Evolutionary conservation across 2,113 vertebrate species (phyloP), one percentile per base, ranked within the genome.

Genomic region (Grus americana): DNA sequence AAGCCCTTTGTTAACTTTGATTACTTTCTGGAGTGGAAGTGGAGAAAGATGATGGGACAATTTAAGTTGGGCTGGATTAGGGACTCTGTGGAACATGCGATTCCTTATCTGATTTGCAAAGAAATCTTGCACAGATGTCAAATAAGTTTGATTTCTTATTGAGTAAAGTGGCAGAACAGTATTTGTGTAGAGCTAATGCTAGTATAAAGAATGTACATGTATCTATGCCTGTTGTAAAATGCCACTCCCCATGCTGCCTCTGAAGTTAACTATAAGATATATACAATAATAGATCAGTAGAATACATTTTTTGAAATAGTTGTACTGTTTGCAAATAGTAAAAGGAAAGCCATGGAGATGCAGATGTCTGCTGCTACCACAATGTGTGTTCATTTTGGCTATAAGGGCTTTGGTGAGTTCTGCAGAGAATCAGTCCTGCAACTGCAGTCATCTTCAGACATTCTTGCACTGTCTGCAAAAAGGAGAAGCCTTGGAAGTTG

Each of bases 31-130:
- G 34, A 62, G 14, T 54, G 21, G 23, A 90, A 80, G 24, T 57
- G 22, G 36, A 86, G 44, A 86, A 90, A 57, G 54, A 15, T 83
- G 38, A 49, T 81, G 17, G 66, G 15, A 57, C 62, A 54, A 6
- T 75, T 65, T 30, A 88, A 79, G 34, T n/a, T 61, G 24, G 8
- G 6, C 15, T 85, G 66, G 49, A 62, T 72, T 65, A 58, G 50
- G 42, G 7, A 30, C 18, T 88, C 52, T 34, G 5, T 73, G 44
- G 52, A 57, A 42, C 10, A 8, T 54, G 10, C 0, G 1, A 5
- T 46, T 94, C 63, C 21, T 50, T 71, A 10, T 9, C 26, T 80
- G 42, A 55, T 50, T 79, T 91, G 82, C 46, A 62, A 80, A 84
- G 67, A 76, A 73, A 79, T 76, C 50, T 62, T 86, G 44, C 19